Evolutionary conservation across 23 tunicate genomes (phyloP), one percentile per base, ranked within the genome.

Genomic region (Styela clava): DNA sequence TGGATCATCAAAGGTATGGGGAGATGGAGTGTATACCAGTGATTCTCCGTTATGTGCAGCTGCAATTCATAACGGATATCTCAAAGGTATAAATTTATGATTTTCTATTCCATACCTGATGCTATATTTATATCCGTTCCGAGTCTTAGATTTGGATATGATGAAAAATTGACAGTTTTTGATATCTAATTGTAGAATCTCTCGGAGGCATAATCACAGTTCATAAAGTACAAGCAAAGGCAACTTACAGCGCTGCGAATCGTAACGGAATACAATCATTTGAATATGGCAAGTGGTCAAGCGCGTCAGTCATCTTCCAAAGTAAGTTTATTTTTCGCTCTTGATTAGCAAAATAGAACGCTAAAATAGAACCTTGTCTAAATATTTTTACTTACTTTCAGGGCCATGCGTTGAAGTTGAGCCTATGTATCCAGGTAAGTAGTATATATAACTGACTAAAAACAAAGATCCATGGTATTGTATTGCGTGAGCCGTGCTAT

Each of bases 11-110:
- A 64, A 69, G 35, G 64, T 82, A 23, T 82, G 64, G 73, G 85
- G 85, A 36, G 78, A 69, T 62, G 65, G 78, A 9, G 71, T 69
- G 12, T 82, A 82, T 52, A 37, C 85, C 19, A 64, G 71, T 44
- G 78, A 82, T 29, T 82, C 85, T 25, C 78, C 85, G 3, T 22
- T 82, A 20, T 82, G 85, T 35, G 74, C 85, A 5, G 85, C 85
- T 26, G 85, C 78, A 7, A 70, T 69, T 26, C 85, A 82, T 34
- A 52, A 1, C 31, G 85, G 85, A 34, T 33, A 69, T 28, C 2
- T 82, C 62, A 69, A 63, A 35, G 78, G 85, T 82, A 69, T 71
- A 35, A 3, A 21, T 61, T 61, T 19, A n/a, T 69, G 26, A 35
- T 7, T 2, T 16, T 18, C n/a, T 19, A 16, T 22, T 21, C 18